phyloP scores from a whole-genome alignment of 2,797 vertebrate genomes.

The Diplodus puntazzo region DNA sequence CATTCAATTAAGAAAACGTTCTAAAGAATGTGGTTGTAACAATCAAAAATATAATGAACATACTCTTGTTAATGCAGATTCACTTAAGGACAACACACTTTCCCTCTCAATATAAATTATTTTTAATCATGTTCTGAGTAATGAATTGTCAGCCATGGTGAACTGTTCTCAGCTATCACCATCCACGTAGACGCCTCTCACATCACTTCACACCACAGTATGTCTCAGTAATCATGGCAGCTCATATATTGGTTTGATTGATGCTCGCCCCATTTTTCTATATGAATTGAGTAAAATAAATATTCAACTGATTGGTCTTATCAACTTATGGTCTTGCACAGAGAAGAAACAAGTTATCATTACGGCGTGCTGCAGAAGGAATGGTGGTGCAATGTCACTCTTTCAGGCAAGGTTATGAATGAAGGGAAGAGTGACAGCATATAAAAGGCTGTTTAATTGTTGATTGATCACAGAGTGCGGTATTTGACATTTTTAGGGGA shows the following conservation, averaged over 20 bases:
- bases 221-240: conserved; percentile 47
- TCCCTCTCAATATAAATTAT: background rate
- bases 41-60: background rate
- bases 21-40: background rate
- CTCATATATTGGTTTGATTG: conserved; percentile 57
- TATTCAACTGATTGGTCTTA: conserved; percentile 40
- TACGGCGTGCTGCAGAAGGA: conserved; percentile 9
- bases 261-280: conserved; percentile 48
- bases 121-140: background rate
- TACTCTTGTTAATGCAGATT: background rate
- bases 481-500: conserved; percentile 65
- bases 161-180: conserved; percentile 57
- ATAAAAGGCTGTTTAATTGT: conserved; percentile 78
- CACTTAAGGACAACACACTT: background rate
- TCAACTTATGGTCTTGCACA: background rate
- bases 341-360: conserved; percentile 41
- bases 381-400: conserved; percentile 62
- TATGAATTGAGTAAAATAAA: conserved; percentile 43
- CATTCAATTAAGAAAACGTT: background rate
- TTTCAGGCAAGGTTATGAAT: conserved; percentile 73
- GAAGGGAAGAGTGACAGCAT: conserved; percentile 70
- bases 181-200: conserved; percentile 20
- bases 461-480: conserved; percentile 76
- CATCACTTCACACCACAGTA: conserved; percentile 28
- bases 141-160: conserved; percentile 51